These are phyloP conservation scores for Fistularia commersonii DNA, from an alignment of 2,797 vertebrate genomes.

Conservation along the genomic window DNA sequence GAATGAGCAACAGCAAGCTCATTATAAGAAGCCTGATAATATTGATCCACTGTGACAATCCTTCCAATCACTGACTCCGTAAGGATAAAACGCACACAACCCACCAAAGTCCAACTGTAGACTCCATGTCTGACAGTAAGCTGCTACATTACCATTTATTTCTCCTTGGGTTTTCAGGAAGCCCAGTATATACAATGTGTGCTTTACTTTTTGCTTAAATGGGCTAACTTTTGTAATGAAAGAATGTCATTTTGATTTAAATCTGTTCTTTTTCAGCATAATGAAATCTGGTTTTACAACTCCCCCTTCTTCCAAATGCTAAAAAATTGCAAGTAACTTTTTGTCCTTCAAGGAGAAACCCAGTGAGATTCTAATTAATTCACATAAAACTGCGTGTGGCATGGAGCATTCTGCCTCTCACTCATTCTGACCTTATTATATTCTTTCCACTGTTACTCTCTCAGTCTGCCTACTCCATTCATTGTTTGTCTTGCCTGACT, in stretches of 20 bases:
- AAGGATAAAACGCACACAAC: slow-evolving; percentile 38
- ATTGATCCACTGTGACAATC: slow-evolving; percentile 51
- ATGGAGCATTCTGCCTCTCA: slow-evolving; percentile 23
- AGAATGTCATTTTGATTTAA: slow-evolving; percentile 36
- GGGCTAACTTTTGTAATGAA: slow-evolving; percentile 4
- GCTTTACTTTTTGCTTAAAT: background rate
- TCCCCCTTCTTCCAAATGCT: slow-evolving; percentile 25
- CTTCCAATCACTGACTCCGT: slow-evolving; percentile 38
- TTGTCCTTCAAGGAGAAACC: slow-evolving; percentile 43
- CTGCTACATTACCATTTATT: slow-evolving; percentile 15
- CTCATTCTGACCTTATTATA: slow-evolving; percentile 52
- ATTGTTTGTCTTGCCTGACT: slow-evolving; percentile 1
- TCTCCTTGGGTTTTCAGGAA: slow-evolving; percentile 5
- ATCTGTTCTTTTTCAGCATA: slow-evolving; percentile 18
- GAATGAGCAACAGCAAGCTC: slow-evolving; percentile 37
- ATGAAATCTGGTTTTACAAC: slow-evolving; percentile 23
- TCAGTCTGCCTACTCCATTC: slow-evolving; percentile 4
- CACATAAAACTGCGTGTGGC: slow-evolving; percentile 32
- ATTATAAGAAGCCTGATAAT: slow-evolving; percentile 57
- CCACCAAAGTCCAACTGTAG: slow-evolving; percentile 33
- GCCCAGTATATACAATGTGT: slow-evolving; percentile 12
- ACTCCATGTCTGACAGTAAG: slow-evolving; percentile 22
- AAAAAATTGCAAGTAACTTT: slow-evolving; percentile 26
- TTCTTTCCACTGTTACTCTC: slow-evolving; percentile 18
- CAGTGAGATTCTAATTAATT: slow-evolving; percentile 37